Percentiles rank a stretch among this genome's conserved stretches.
Evolutionary conservation across 1,140 invertebrate genomes (phyloP).

Genomic region (Saccostrea cuccullata): DNA sequence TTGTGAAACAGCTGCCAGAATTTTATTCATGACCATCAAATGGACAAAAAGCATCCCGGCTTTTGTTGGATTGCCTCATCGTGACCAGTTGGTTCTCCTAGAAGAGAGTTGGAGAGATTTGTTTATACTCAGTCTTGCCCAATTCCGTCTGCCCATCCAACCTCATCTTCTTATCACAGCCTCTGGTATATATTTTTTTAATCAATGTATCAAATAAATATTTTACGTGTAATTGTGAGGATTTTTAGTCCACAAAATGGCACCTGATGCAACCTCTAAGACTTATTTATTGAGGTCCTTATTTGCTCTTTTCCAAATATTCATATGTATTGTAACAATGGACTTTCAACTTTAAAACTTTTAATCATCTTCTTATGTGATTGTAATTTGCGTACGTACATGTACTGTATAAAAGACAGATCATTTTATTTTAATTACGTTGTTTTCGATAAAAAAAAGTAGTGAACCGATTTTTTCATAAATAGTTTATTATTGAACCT

Average conservation of each 20-base stretch:
- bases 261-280: not conserved
- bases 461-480: too few relatives aligned
- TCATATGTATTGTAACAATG: not conserved
- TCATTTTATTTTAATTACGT: too few relatives aligned
- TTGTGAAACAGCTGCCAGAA: conserved; percentile 91
- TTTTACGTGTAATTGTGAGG: not conserved
- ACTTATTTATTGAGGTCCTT: not conserved
- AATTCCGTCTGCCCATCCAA: conserved; percentile 90
- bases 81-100: conserved; percentile 89
- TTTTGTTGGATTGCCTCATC: conserved; percentile 85
- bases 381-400: too few relatives aligned
- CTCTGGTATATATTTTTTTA: conserved; percentile 68
- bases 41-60: conserved; percentile 90
- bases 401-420: too few relatives aligned
- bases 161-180: conserved; percentile 82
- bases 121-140: conserved; percentile 92
- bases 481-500: too few relatives aligned
- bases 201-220: not conserved
- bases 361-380: too few relatives aligned
- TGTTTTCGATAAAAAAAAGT: too few relatives aligned
- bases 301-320: not conserved
- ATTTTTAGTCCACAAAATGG: not conserved
- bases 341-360: too few relatives aligned
- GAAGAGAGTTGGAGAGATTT: conserved; percentile 95
- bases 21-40: conserved; percentile 93